Evolutionary conservation across 2,888 invertebrate genomes (phyloP), one percentile per base, ranked within the genome.

Genomic region (Hedychridium roseum): DNA sequence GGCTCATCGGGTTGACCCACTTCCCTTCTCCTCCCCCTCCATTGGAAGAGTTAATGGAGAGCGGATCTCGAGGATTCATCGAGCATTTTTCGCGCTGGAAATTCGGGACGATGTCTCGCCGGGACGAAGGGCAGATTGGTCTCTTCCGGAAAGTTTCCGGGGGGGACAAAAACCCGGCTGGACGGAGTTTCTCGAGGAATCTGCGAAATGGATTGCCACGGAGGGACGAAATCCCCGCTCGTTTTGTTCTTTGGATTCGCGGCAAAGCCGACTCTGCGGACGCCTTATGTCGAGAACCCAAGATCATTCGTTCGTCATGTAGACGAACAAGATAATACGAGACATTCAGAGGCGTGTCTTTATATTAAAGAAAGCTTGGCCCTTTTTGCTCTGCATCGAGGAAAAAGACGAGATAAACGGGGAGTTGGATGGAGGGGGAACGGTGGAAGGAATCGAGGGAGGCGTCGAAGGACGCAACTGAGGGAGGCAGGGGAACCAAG

Each of bases 261-360:
- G 60, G 63, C 57, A 59, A 30, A 16, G 30, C 57, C 67, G 56
- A 63, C 66, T 64, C 57, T 64, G 65, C 60, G 23, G n/a, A n/a
- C n/a, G n/a, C n/a, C n/a, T n/a, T n/a, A n/a, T n/a, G n/a, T n/a
- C n/a, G n/a, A n/a, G n/a, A n/a, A n/a, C n/a, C n/a, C n/a, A n/a
- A n/a, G n/a, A n/a, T n/a, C n/a, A n/a, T n/a, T n/a, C n/a, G n/a
- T n/a, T n/a, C n/a, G n/a, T n/a, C n/a, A n/a, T n/a, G n/a, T n/a
- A n/a, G n/a, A n/a, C n/a, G n/a, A n/a, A n/a, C n/a, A n/a, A n/a
- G n/a, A n/a, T n/a, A n/a, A n/a, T n/a, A n/a, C n/a, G 44, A 70
- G 68, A 70, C 69, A 62, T 64, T 55, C 64, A 53, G 61, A 72
- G 72, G 71, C 73, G 71, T 73, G 73, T 70, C 64, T 61, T 56